phyloP scores from a whole-genome alignment of 2,797 vertebrate genomes.

The Microctenopoma stevenorrisi region DNA sequence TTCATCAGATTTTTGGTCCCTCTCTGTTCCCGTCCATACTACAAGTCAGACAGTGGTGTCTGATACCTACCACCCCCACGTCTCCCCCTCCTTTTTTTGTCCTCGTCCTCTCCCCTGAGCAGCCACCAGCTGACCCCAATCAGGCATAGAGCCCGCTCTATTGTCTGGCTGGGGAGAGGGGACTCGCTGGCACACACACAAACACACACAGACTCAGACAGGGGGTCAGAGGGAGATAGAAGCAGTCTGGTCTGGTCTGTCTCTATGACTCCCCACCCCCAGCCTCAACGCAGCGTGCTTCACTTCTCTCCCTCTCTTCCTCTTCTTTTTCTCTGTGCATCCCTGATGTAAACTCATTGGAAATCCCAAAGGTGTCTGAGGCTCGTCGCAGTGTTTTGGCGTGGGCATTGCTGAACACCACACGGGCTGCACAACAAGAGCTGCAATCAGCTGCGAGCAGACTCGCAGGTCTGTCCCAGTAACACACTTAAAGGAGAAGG shows the following conservation, averaged over 20 bases:
- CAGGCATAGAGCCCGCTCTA: slow-evolving; percentile 75
- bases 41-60: slow-evolving; percentile 75
- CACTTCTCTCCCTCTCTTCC: not conserved
- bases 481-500: too few relatives aligned
- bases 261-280: slow-evolving; percentile 71
- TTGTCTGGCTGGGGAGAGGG: slow-evolving; percentile 71
- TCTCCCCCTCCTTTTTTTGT: slow-evolving; percentile 14
- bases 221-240: slow-evolving; percentile 65
- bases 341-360: slow-evolving; percentile 18
- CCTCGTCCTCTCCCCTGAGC: slow-evolving; percentile 43
- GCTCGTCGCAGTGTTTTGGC: slow-evolving; percentile 50
- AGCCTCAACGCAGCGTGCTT: slow-evolving; percentile 45
- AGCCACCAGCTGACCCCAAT: slow-evolving; percentile 82
- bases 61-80: slow-evolving; percentile 63
- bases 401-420: slow-evolving; percentile 32
- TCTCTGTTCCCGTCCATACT: slow-evolving; percentile 61
- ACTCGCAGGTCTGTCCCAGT: too few relatives aligned
- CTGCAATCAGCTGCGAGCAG: not conserved
- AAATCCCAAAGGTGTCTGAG: slow-evolving; percentile 50
- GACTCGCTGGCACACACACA: slow-evolving; percentile 41
- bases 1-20: slow-evolving; percentile 60
- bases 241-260: slow-evolving; percentile 68
- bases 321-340: not conserved
- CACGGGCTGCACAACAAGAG: slow-evolving; percentile 1
- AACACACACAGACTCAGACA: slow-evolving; percentile 54